These are phyloP conservation scores for Ceratina japonica DNA, from an alignment of 1,140 invertebrate genomes.

Conservation along the genomic window DNA sequence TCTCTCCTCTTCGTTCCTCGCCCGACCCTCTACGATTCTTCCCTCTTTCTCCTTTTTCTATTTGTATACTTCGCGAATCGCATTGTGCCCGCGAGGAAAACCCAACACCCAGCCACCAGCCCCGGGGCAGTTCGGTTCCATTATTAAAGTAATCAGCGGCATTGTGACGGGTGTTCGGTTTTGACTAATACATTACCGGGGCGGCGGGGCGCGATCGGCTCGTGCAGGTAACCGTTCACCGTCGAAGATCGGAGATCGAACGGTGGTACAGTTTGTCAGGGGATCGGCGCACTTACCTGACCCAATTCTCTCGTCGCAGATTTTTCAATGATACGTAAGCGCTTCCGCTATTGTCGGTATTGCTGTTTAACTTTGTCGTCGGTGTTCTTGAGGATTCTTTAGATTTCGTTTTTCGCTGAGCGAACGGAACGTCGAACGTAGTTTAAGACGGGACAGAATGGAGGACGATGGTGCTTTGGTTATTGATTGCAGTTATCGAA, in stretches of 20 bases:
- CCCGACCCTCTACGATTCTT: slow-evolving; percentile 12
- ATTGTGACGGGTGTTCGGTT: slow-evolving; percentile 76
- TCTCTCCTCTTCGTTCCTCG: slow-evolving; percentile 22
- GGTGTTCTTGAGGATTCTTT: not conserved
- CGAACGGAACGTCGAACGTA: not conserved
- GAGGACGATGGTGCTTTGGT: too few relatives aligned
- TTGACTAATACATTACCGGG: slow-evolving; percentile 71
- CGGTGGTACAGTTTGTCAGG: too few relatives aligned
- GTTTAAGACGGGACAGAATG: not conserved
- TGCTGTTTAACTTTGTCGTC: not conserved
- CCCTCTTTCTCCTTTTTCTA: slow-evolving; percentile 66
- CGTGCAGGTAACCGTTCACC: slow-evolving; percentile 49
- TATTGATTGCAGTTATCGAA: too few relatives aligned
- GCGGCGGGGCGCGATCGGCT: slow-evolving; percentile 53
- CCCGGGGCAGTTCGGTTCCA: slow-evolving; percentile 75
- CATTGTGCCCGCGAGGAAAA: slow-evolving; percentile 74
- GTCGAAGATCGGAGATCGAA: slow-evolving; percentile 21
- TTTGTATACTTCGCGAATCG: slow-evolving; percentile 77
- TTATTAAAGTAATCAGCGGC: slow-evolving; percentile 79
- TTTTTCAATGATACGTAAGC: not conserved
- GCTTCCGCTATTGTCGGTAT: not conserved
- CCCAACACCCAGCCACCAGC: slow-evolving; percentile 75
- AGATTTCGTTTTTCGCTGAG: not conserved
- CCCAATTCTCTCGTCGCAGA: slow-evolving; percentile 5
- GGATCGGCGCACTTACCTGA: not conserved